Base-by-base conservation (phyloP, 2,888 invertebrate species). In the Asteroscopus sphinx region DNA sequence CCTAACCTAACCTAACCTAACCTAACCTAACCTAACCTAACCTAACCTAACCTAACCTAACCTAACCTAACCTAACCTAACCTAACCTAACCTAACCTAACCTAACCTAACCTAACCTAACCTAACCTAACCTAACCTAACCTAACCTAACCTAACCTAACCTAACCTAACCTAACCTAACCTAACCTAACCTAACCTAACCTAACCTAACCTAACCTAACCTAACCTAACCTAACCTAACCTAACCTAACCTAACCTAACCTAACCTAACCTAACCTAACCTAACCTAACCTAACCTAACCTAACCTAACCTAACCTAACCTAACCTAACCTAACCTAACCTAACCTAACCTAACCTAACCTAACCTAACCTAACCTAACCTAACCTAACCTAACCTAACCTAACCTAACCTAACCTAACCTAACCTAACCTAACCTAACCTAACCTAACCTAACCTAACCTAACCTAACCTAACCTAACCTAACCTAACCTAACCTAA, bases 41-140 rank as follows among this genome's bases (percentile, higher is more conserved):
- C n/a, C n/a, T n/a, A n/a, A n/a, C n/a, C n/a, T n/a, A n/a, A n/a
- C n/a, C n/a, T n/a, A n/a, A n/a, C 39, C 39, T 40, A 40, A 40
- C 39, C 39, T 40, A 40, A 25, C 39, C 39, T 40, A 40, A 40
- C 39, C 39, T 40, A 40, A 40, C 39, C 39, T 40, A 40, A 40
- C 39, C 39, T 40, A 40, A 40, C 35, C 72, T 87, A 47, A 47
- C 47, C 47, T 47, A 47, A 47, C 47, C 47, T 47, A 47, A 47
- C 47, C 47, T 47, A 47, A 47, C 47, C 47, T 47, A 47, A 47
- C 47, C 47, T 47, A 47, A 47, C 47, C 47, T 47, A 47, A 47
- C 35, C 47, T 35, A 36, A 47, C 33, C 33, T 47, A 35, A 35
- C 35, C 35, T 35, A 21, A 33, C 47, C 47, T 47, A 35, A 33